These are phyloP conservation scores for Callionymus lyra DNA, from an alignment of 2,113 vertebrate species.

Conservation along the genomic window DNA sequence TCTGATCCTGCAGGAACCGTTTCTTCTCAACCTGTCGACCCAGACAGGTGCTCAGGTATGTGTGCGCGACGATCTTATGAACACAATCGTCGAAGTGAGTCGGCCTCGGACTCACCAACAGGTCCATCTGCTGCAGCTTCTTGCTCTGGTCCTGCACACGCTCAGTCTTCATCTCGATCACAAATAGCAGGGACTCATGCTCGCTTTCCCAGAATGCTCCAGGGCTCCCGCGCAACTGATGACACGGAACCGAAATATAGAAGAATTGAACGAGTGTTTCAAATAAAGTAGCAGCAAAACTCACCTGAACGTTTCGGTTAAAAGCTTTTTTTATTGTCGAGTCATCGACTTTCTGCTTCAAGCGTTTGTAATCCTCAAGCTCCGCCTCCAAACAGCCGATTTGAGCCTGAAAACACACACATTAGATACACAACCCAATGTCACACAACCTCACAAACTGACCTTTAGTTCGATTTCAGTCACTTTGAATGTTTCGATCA, in stretches of 20 bases:
- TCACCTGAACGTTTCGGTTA: constrained; percentile 70
- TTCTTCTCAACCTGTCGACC: constrained; percentile 75
- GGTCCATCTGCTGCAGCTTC: constrained; percentile 75
- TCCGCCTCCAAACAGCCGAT: constrained; percentile 55
- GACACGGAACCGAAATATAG: not conserved
- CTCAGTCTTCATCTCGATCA: constrained; percentile 90
- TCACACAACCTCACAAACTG: not conserved
- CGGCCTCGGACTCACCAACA: constrained; percentile 58
- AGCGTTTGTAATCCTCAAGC: constrained; percentile 71
- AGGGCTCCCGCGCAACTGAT: constrained; percentile 80
- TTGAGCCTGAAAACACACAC: not conserved
- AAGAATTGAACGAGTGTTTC: not conserved
- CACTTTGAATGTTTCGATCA: constrained; percentile 58
- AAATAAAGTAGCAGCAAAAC: not conserved
- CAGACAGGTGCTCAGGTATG: no score
- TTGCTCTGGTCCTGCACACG: constrained; percentile 73
- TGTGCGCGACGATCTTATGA: no score
- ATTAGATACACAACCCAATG: not conserved
- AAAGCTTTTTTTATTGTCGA: constrained; percentile 78
- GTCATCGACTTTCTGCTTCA: constrained; percentile 73
- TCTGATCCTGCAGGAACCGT: constrained; percentile 75
- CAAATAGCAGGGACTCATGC: constrained; percentile 88
- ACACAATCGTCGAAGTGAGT: not conserved
- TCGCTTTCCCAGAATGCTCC: constrained; percentile 93
- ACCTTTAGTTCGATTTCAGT: constrained; percentile 52